Evolutionary conservation across 1,140 invertebrate species (phyloP), one percentile per base, ranked within the genome.

Genomic region (Listronotus oregonensis): DNA sequence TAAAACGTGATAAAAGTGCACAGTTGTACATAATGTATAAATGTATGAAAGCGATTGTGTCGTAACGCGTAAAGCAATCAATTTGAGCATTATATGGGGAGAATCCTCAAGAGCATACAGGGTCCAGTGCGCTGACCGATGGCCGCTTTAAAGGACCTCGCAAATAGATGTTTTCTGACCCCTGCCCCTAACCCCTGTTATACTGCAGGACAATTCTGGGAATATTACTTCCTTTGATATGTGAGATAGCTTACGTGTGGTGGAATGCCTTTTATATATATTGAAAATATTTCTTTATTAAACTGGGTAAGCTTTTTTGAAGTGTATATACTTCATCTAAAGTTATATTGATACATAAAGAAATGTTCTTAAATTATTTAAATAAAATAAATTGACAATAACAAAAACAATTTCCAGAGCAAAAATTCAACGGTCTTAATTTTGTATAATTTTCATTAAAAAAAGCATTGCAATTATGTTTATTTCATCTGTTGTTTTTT

Each of bases 211-310:
- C 49, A 58, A 42, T 64, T 64, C 18, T 55, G 46, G 15, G 46
- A 75, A 73, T 75, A 75, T 74, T 74, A 69, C 71, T 73, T 73
- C 68, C 74, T 75, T 75, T 75, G 72, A 75, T 74, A 74, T 73
- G 68, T 71, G 72, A 75, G 68, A 73, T 71, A 55, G 66, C 14
- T 10, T 37, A 2, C 11, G 11, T 37, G 34, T 37, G 34, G 11
- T 5, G 34, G 34, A 37, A 37, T 37, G 34, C 34, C 8, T 37
- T 37, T 37, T 37, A 37, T 37, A 27, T 27, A 27, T 27, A 27
- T 27, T 27, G 21, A 27, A 27, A 27, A 27, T 27, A 27, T 27
- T 27, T 27, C 2, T 27, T 27, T 27, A 27, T 27, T 3, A 5
- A 27, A 27, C 21, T 5, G 5, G 21, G 1, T 27, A 27, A n/a